phyloP scores from a whole-genome alignment of 2,113 vertebrate genomes.

The Zosterops pallidus region DNA sequence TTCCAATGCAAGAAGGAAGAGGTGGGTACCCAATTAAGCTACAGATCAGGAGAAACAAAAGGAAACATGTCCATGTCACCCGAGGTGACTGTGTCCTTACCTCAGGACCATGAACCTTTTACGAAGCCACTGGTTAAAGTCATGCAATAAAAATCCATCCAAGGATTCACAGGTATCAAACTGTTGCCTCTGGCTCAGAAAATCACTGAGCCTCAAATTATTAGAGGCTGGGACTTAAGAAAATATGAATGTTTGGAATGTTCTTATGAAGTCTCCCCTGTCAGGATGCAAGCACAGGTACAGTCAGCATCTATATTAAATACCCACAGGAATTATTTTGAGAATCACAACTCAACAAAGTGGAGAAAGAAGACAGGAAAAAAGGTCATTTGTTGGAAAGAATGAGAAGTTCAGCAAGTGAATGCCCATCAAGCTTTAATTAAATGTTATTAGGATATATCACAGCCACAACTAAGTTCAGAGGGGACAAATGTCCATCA shows the following conservation, averaged over 20 bases:
- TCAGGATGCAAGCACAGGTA: neutral
- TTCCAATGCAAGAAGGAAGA: neutral
- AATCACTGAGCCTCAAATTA: neutral
- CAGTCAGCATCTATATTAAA: neutral
- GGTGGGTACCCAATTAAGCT: neutral
- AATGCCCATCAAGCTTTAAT: neutral
- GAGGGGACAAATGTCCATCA: neutral
- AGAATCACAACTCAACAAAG: neutral
- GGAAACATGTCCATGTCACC: neutral
- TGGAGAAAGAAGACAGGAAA: neutral
- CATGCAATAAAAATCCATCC: neutral
- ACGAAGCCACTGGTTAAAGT: neutral
- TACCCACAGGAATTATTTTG: neutral
- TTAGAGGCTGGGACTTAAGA: neutral
- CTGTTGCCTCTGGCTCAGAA: neutral
- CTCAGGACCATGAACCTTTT: neutral
- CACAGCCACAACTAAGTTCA: neutral
- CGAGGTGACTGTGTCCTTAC: neutral
- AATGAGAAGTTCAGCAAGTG: neutral
- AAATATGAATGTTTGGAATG: accelerated
- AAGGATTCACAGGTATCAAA: neutral
- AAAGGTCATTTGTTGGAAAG: neutral
- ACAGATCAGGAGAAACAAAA: neutral
- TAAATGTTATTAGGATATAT: neutral
- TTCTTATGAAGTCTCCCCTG: neutral